Evolutionary conservation across 2,113 vertebrate species (phyloP), one percentile per base, ranked within the genome.

Genomic region (Phasianus colchicus): DNA sequence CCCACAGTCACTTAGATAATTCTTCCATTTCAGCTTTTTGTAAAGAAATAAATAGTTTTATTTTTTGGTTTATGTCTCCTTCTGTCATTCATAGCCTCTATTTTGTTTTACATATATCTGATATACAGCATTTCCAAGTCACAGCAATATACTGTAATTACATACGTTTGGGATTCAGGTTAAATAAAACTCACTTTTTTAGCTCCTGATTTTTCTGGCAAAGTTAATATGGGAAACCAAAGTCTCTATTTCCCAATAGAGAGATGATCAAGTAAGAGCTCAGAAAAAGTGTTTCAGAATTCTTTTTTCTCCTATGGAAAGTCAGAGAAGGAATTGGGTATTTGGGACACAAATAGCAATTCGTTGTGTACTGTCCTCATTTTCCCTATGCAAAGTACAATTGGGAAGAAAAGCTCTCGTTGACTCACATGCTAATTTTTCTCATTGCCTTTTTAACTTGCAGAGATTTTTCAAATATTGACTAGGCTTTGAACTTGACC

Each of bases 391-490:
- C 57, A 89, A 91, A 91, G 67, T 76, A 40, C 75, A 65, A 72
- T 90, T 92, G 78, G 60, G 82, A 95, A 91, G 91, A 54, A 95
- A 93, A 85, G 78, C 89, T 91, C 77, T 72, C 72, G 74, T 92
- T 89, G 89, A 78, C 78, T 94, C 66, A 89, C 71, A 95, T 95
- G 92, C 82, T 93, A 91, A 92, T 93, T 94, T 93, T 94, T 87
- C 74, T 92, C 84, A 73, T 92, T 91, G 92, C 84, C 71, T 96
- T 78, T 94, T 92, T 92, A 92, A 83, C 87, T 91, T 89, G 78
- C 67, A 89, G 50, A 70, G 78, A 89, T 94, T 93, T 96, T 91
- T 96, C 92, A 94, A 95, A 95, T 95, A 96, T 92, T 94, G 94
- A 94, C 91, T 93, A 94, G 95, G 82, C 88, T 93, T 93, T 95